phyloP scores from a whole-genome alignment of 2,113 vertebrate species.

The Leptosomus discolor region DNA sequence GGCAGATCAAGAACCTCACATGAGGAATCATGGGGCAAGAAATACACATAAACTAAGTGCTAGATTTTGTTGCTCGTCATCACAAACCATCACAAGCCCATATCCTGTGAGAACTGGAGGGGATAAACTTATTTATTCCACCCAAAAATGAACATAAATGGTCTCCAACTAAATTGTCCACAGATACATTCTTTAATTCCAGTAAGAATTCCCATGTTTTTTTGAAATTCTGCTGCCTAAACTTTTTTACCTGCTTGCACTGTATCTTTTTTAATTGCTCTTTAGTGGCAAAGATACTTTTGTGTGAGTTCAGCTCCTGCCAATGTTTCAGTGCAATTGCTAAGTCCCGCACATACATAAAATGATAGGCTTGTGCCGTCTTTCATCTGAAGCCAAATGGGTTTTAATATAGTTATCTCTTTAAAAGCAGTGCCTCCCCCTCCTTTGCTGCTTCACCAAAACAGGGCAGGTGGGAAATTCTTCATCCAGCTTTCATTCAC shows the following conservation, averaged over 20 bases:
- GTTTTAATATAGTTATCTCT: constrained; percentile 11
- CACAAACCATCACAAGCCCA: background rate
- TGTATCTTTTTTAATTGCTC: background rate
- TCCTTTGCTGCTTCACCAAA: constrained; percentile 25
- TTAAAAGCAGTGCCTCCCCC: constrained; percentile 18
- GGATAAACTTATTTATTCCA: background rate
- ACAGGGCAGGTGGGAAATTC: constrained; percentile 43
- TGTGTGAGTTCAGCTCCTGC: constrained; percentile 7
- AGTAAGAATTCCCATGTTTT: background rate
- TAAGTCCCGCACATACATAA: constrained; percentile 9
- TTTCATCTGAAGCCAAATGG: constrained; percentile 67
- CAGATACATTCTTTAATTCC: background rate
- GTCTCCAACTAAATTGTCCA: background rate
- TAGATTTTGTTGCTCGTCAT: background rate
- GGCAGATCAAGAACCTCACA: background rate
- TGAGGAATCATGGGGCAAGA: background rate
- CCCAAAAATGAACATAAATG: background rate
- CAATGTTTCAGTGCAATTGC: background rate
- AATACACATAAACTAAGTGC: background rate
- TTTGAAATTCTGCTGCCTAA: background rate
- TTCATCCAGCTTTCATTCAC: constrained; percentile 48
- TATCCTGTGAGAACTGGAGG: background rate
- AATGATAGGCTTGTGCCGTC: background rate
- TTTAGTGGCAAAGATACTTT: background rate
- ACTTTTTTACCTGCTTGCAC: background rate